Percentiles rank a stretch among this genome's conserved stretches.
phyloP scores from a whole-genome alignment of 2,113 vertebrate species.

The mouse (Mus musculus) region GRCm39 chr5:87476501-87477000 shows the following conservation, averaged over 20 bases:
- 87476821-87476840: background rate
- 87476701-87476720: background rate
- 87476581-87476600: background rate
- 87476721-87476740: background rate
- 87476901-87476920: background rate
- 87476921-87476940: rapidly evolving
- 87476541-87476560: background rate
- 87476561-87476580: background rate
- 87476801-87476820: background rate
- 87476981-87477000: background rate
- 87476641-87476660: background rate
- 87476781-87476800: background rate
- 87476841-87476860: background rate
- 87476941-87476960: background rate
- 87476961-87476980: background rate
- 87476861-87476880: background rate
- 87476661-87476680: background rate
- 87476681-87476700: background rate
- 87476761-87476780: background rate
- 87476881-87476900: background rate
- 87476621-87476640: background rate
- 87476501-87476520: background rate
- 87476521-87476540: background rate
- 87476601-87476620: background rate
- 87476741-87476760: background rate